Evolutionary conservation across 2,113 vertebrate genomes (phyloP).

Genomic region (Gasterosteus aculeatus): DNA sequence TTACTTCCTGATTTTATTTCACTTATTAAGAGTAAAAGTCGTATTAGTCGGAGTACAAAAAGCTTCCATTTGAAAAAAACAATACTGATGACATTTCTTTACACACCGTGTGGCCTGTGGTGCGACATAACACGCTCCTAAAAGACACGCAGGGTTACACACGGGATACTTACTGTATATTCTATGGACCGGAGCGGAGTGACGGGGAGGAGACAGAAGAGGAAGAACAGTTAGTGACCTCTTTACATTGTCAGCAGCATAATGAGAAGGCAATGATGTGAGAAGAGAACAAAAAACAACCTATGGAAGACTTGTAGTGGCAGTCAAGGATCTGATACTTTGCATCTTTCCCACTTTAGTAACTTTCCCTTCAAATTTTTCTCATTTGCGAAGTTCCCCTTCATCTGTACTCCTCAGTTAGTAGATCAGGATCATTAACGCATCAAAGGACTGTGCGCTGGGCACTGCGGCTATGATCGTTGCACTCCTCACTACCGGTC

Average conservation of each 20-base stretch:
- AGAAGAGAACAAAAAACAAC: background rate
- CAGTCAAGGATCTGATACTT: background rate
- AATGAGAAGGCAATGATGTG: background rate
- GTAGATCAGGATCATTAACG: slow-evolving; percentile 42
- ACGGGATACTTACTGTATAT: slow-evolving; percentile 91
- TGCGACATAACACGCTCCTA: background rate
- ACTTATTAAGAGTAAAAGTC: background rate
- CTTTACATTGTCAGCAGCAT: background rate
- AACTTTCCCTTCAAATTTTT: slow-evolving; percentile 11
- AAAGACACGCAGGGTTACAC: background rate
- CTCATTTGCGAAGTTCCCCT: slow-evolving; percentile 23
- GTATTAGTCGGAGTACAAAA: no score
- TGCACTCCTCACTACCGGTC: slow-evolving; percentile 3
- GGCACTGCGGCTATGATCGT: slow-evolving; percentile 5
- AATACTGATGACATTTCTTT: no score
- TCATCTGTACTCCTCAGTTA: slow-evolving; percentile 14
- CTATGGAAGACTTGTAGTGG: background rate
- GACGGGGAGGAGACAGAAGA: slow-evolving; percentile 61
- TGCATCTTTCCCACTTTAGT: slow-evolving; percentile 1
- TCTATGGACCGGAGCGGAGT: slow-evolving; percentile 77
- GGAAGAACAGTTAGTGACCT: slow-evolving; percentile 30
- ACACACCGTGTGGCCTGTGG: background rate
- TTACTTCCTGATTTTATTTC: background rate
- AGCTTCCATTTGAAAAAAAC: no score
- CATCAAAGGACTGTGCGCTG: slow-evolving; percentile 4